These are phyloP conservation scores for Distichodus sexfasciatus DNA, from an alignment of 2,797 vertebrate genomes.

Conservation along the genomic window DNA sequence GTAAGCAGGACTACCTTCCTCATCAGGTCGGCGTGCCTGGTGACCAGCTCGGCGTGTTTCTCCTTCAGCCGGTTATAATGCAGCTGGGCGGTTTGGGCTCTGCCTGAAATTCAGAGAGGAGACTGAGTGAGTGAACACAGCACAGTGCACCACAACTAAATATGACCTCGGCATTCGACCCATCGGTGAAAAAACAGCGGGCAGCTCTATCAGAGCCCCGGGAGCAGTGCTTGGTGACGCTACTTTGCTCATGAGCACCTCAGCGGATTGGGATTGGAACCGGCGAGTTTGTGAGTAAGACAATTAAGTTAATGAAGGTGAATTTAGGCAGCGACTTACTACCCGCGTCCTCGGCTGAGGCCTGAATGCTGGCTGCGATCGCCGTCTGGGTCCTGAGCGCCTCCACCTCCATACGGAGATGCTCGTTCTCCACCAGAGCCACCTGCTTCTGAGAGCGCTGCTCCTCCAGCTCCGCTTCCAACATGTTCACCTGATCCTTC, in stretches of 20 bases:
- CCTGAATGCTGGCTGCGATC: slow-evolving; percentile 83
- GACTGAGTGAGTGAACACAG: not conserved
- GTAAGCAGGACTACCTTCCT: slow-evolving; percentile 77
- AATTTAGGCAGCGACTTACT: slow-evolving; percentile 70
- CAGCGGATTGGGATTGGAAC: too few species aligned
- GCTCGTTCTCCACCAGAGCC: slow-evolving; percentile 85
- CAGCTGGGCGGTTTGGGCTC: slow-evolving; percentile 88
- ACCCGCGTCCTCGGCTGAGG: slow-evolving; percentile 87
- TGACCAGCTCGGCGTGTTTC: slow-evolving; percentile 92
- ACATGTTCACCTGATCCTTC: slow-evolving; percentile 66
- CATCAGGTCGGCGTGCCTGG: slow-evolving; percentile 88
- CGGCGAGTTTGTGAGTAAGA: too few species aligned
- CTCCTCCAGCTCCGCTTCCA: slow-evolving; percentile 70
- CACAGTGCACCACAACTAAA: too few species aligned
- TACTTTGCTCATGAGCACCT: too few species aligned
- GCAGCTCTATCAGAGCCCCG: too few species aligned
- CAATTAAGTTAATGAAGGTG: too few species aligned
- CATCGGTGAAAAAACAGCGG: too few species aligned
- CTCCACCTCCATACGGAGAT: slow-evolving; percentile 85
- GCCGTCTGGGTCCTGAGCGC: slow-evolving; percentile 76
- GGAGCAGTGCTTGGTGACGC: too few species aligned
- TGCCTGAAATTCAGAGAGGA: slow-evolving; percentile 65
- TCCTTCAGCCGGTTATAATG: slow-evolving; percentile 92
- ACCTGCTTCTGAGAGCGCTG: slow-evolving; percentile 81
- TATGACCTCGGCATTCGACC: too few species aligned